Evolutionary conservation across 2,113 vertebrate species (phyloP).

Genomic region (Manacus vitellinus): DNA sequence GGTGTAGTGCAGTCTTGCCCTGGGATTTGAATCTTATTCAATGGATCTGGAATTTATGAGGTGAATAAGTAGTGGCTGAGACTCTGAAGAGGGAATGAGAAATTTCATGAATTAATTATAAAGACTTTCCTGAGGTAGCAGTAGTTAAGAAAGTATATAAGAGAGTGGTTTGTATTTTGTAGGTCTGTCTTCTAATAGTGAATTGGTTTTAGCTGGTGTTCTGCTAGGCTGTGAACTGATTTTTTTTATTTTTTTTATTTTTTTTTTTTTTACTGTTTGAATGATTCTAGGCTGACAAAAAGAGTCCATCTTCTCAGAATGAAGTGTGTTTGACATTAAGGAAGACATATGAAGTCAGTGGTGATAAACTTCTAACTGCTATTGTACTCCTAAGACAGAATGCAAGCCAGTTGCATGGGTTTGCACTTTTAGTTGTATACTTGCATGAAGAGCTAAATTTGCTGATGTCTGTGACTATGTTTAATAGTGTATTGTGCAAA

Average conservation of each 20-base stretch:
- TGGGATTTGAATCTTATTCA: not conserved
- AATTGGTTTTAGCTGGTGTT: not conserved
- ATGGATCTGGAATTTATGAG: not conserved
- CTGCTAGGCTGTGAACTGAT: not conserved
- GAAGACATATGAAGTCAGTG: not conserved
- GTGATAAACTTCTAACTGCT: not conserved
- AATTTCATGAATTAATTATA: not conserved
- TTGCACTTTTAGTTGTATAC: not conserved
- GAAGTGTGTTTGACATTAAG: not conserved
- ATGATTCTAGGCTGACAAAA: not conserved
- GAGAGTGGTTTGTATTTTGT: not conserved
- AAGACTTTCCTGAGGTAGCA: not conserved
- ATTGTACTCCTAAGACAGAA: not conserved
- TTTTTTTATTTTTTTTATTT: not conserved
- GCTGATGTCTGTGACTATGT: not conserved
- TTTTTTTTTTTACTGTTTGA: not conserved
- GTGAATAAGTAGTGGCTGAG: not conserved
- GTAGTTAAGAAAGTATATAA: not conserved
- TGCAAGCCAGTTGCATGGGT: not conserved
- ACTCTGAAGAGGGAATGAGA: not conserved
- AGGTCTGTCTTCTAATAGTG: not conserved
- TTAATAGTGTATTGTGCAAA: not conserved
- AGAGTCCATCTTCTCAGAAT: not conserved
- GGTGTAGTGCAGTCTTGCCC: not conserved
- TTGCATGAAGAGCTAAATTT: not conserved